Conservation (phyloP, 2,888 invertebrate species). For the Aelia acuminata region DNA sequence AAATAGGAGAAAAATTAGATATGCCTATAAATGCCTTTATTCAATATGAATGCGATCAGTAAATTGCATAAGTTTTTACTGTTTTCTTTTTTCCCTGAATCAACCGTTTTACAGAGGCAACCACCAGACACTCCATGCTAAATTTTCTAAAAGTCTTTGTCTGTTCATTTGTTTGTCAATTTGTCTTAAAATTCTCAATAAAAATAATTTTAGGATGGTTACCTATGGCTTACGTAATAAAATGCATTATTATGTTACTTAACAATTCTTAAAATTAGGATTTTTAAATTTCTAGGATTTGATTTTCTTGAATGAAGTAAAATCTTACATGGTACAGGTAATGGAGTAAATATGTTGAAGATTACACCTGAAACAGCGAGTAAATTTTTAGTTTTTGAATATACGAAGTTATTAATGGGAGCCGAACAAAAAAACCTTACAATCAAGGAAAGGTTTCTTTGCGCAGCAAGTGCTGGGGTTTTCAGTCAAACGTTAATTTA, state of each 20-base stretch:
- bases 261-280: slow-evolving; percentile 21
- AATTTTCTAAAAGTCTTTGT: no score
- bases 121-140: no score
- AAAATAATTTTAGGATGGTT: no score
- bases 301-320: slow-evolving; percentile 42
- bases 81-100: no score
- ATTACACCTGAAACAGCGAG: slow-evolving; percentile 98
- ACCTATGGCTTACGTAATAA: not conserved
- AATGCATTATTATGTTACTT: not conserved
- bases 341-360: slow-evolving; percentile 97
- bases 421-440: slow-evolving; percentile 83
- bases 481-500: slow-evolving; percentile 96
- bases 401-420: slow-evolving; percentile 89
- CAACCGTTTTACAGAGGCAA: no score
- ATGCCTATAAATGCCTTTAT: no score
- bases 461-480: slow-evolving; percentile 95
- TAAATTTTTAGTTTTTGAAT: slow-evolving; percentile 99
- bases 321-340: slow-evolving; percentile 74
- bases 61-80: no score
- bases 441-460: slow-evolving; percentile 91
- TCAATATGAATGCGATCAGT: no score
- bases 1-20: no score
- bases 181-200: no score
- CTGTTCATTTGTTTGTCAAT: no score
- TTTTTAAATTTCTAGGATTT: slow-evolving; percentile 52